These are phyloP conservation scores for Scrobipalpa atriplicella DNA, from an alignment of 2,888 invertebrate genomes.

Conservation along the genomic window DNA sequence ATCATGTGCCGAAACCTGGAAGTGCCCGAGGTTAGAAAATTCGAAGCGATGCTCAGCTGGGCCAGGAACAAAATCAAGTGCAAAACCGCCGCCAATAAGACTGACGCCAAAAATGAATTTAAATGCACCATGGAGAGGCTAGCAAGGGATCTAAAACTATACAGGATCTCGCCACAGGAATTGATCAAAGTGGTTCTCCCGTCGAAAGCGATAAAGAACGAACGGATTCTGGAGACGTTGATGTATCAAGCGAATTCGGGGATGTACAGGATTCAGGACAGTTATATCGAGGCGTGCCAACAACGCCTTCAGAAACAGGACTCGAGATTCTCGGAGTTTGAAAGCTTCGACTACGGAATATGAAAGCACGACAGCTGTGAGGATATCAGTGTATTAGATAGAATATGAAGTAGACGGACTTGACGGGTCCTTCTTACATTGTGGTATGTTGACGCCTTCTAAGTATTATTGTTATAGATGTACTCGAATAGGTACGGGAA, in stretches of 20 bases:
- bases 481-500: constrained; percentile 78
- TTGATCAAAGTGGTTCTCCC: constrained; percentile 96
- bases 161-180: constrained; percentile 96
- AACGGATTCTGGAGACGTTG: constrained; percentile 94
- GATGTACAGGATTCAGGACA: constrained; percentile 95
- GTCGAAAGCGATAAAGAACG: constrained; percentile 96
- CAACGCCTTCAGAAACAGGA: constrained; percentile 94
- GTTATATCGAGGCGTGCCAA: constrained; percentile 93
- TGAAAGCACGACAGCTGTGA: constrained; percentile 81
- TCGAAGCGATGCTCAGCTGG: constrained; percentile 97
- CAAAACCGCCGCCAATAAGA: constrained; percentile 89
- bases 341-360: constrained; percentile 90
- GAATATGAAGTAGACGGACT: constrained; percentile 67
- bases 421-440: constrained; percentile 66
- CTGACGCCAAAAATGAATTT: constrained; percentile 94
- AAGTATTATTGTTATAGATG: constrained; percentile 82
- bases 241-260: constrained; percentile 97
- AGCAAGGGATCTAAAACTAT: constrained; percentile 93
- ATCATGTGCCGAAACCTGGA: constrained; percentile 96
- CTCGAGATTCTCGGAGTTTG: constrained; percentile 92
- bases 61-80: constrained; percentile 92
- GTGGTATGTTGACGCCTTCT: constrained; percentile 79
- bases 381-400: constrained; percentile 81
- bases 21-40: constrained; percentile 94
- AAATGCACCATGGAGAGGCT: constrained; percentile 96